Conservation (phyloP, 2,888 invertebrate genomes). For the Euplagia quadripunctaria region DNA sequence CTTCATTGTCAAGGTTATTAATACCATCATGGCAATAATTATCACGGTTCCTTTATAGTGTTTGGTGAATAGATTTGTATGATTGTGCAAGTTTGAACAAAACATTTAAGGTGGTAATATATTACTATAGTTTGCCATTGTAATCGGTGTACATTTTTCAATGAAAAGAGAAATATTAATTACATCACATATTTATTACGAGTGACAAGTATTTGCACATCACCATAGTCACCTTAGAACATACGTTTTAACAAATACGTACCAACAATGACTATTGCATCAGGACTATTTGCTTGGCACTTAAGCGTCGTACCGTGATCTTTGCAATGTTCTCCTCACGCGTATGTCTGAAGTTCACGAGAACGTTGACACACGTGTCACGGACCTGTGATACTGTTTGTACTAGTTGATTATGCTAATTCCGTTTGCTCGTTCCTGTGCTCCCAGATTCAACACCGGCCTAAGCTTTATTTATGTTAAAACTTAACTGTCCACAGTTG, state of each 20-base stretch:
- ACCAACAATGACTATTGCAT: slow-evolving; percentile 34
- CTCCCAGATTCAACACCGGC: not conserved
- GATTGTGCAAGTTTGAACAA: not conserved
- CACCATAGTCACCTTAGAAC: slow-evolving; percentile 7
- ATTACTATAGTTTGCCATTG: not conserved
- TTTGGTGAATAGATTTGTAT: not conserved
- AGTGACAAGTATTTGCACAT: slow-evolving; percentile 10
- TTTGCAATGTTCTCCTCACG: slow-evolving; percentile 19
- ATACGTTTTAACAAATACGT: slow-evolving; percentile 16
- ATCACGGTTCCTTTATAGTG: not conserved
- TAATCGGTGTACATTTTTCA: not conserved
- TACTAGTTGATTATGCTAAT: not conserved
- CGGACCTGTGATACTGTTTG: not conserved
- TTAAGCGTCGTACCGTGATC: slow-evolving; percentile 27
- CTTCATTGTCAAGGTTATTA: too few species aligned
- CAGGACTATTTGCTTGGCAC: slow-evolving; percentile 42
- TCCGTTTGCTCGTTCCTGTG: not conserved
- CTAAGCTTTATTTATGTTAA: not conserved
- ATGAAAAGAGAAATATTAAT: not conserved
- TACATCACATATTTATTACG: not conserved
- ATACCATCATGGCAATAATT: not conserved
- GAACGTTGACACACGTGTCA: slow-evolving; percentile 28
- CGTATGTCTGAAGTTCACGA: slow-evolving; percentile 12
- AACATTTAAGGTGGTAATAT: not conserved
- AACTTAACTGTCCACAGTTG: not conserved